A percentile compares a stretch with the other conserved stretches of the same genome.
Evolutionary conservation across 2,888 invertebrate genomes (phyloP).

Genomic region (Phortica okadai): DNA sequence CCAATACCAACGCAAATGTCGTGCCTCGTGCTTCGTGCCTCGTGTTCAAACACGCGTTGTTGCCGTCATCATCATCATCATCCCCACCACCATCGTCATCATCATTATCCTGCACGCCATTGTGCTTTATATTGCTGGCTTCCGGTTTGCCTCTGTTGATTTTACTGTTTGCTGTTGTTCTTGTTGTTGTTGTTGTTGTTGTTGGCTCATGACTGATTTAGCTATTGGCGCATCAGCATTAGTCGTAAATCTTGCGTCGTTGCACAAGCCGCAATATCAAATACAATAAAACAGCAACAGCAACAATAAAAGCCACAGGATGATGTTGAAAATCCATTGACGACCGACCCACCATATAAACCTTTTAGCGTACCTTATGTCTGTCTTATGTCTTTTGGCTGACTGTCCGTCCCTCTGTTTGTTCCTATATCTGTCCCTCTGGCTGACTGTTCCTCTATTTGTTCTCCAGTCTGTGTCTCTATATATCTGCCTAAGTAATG

Average conservation of each 20-base stretch:
- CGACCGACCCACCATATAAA: too few relatives aligned
- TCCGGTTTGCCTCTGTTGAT: neutral
- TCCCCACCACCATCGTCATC: neutral
- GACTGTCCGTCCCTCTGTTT: too few relatives aligned
- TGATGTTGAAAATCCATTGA: neutral
- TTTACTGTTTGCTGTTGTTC: neutral
- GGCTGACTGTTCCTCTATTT: too few relatives aligned
- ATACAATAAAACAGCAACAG: neutral
- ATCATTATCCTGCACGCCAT: neutral
- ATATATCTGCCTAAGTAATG: too few relatives aligned
- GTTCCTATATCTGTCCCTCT: too few relatives aligned
- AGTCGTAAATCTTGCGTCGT: slow-evolving; percentile 23
- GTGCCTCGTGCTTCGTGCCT: too few relatives aligned
- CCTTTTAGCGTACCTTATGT: neutral
- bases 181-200: neutral
- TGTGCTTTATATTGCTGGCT: neutral
- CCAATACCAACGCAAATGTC: too few relatives aligned
- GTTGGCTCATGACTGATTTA: slow-evolving; percentile 23
- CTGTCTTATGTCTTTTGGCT: neutral
- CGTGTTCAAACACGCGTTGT: neutral
- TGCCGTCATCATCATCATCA: neutral
- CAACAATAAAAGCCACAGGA: neutral
- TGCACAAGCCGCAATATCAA: neutral
- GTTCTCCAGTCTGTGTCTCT: too few relatives aligned
- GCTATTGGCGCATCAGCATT: slow-evolving; percentile 31